These are phyloP conservation scores for Dinoponera quadriceps DNA, from an alignment of 1,140 invertebrate genomes.

Conservation along the genomic window DNA sequence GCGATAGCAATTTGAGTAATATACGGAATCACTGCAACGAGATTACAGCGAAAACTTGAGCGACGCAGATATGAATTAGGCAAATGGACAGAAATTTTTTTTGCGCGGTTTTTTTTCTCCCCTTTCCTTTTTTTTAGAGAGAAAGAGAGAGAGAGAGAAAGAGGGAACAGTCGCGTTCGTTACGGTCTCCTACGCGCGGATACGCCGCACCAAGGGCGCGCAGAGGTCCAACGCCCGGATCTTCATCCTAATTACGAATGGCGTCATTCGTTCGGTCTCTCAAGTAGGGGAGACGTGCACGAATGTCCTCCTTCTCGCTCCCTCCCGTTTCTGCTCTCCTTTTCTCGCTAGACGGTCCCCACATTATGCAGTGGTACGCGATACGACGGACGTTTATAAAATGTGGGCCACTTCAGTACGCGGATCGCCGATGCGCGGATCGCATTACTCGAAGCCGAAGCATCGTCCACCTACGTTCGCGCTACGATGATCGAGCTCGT, in stretches of 20 bases:
- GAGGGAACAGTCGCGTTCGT: not conserved
- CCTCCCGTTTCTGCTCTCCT: slow-evolving; percentile 35
- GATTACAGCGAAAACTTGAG: not conserved
- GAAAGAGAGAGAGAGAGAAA: not conserved
- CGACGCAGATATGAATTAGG: not conserved
- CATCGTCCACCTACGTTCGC: slow-evolving; percentile 27
- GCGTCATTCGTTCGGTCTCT: slow-evolving; percentile 68
- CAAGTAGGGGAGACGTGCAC: slow-evolving; percentile 66
- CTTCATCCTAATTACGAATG: slow-evolving; percentile 68
- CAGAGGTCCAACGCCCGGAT: slow-evolving; percentile 66
- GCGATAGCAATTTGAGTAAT: not conserved
- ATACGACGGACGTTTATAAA: slow-evolving; percentile 68
- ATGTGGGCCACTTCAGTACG: slow-evolving; percentile 78
- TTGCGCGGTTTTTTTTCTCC: no score
- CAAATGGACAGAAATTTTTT: no score
- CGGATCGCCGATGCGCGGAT: slow-evolving; percentile 64
- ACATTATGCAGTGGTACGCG: slow-evolving; percentile 68
- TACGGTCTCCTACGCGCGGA: not conserved
- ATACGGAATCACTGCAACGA: not conserved
- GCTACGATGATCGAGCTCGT: slow-evolving; percentile 42
- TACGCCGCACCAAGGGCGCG: slow-evolving; percentile 34
- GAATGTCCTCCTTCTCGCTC: slow-evolving; percentile 24
- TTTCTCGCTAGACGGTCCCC: slow-evolving; percentile 47
- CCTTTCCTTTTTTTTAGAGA: not conserved
- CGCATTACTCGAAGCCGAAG: slow-evolving; percentile 51